A percentile compares a stretch with the other conserved stretches of the same genome.
Conservation (phyloP, 92 coral and sea anemone genomes). For the Palythoa grandiflora region DNA sequence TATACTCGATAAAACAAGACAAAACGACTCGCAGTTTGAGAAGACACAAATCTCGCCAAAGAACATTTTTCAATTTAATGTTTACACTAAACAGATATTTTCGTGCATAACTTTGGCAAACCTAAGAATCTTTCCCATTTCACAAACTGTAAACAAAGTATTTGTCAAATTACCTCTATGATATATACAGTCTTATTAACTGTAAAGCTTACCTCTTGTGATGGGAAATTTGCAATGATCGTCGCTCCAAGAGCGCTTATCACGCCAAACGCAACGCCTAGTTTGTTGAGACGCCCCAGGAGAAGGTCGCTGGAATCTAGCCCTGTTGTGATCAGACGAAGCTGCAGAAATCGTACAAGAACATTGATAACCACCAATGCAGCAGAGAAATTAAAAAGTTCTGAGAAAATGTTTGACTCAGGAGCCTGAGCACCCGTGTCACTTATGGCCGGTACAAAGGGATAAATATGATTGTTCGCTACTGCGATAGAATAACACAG, state of each 20-base stretch:
- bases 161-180: neutral
- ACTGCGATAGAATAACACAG: slow-evolving; percentile 94
- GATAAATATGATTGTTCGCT: slow-evolving; percentile 85
- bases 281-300: slow-evolving; percentile 82
- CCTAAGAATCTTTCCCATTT: neutral
- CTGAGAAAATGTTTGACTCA: slow-evolving; percentile 93
- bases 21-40: neutral
- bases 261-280: slow-evolving; percentile 81
- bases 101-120: neutral
- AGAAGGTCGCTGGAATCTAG: slow-evolving; percentile 72
- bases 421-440: slow-evolving; percentile 97
- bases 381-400: slow-evolving; percentile 88
- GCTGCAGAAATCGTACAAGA: slow-evolving; percentile 89
- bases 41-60: neutral
- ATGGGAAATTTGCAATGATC: slow-evolving; percentile 95
- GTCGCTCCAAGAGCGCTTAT: slow-evolving; percentile 88
- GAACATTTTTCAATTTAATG: neutral
- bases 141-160: neutral
- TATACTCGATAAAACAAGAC: neutral
- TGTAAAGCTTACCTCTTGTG: slow-evolving; percentile 81
- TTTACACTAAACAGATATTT: neutral
- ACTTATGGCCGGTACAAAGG: slow-evolving; percentile 98
- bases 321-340: slow-evolving; percentile 73
- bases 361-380: slow-evolving; percentile 79
- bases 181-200: neutral